Conservation (phyloP, 2,113 vertebrate species). For the Channa argus region DNA sequence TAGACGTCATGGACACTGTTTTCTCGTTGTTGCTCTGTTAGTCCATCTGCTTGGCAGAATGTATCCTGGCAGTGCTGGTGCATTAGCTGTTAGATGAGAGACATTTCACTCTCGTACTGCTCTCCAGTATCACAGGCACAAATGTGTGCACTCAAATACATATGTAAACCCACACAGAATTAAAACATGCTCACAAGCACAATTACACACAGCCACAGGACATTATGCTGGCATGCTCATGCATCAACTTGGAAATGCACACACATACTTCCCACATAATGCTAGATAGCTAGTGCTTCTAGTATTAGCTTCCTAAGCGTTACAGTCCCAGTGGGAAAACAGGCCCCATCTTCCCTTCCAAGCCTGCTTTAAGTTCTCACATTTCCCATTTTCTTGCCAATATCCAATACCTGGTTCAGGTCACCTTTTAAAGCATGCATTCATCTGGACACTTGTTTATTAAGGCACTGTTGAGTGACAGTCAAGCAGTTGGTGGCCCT, state of each 20-base stretch:
- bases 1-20: conserved; percentile 61
- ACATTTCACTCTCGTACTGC: conserved; percentile 53
- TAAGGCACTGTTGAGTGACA: conserved; percentile 27
- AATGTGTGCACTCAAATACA: conserved; percentile 46
- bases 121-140: conserved; percentile 67
- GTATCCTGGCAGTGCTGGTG: conserved; percentile 58
- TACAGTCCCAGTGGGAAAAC: conserved; percentile 48
- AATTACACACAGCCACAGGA: not conserved
- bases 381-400: conserved; percentile 53
- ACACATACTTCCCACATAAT: conserved; percentile 29
- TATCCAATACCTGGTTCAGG: conserved; percentile 38
- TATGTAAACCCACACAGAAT: conserved; percentile 30
- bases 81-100: conserved; percentile 68
- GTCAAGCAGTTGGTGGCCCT: not conserved
- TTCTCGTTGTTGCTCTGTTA: conserved; percentile 63
- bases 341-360: conserved; percentile 42
- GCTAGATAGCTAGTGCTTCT: conserved; percentile 23
- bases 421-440: conserved; percentile 56
- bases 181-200: conserved; percentile 33
- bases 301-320: conserved; percentile 38
- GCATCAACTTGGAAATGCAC: not conserved
- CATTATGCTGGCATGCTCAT: not conserved
- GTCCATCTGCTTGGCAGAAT: conserved; percentile 75
- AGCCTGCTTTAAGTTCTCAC: conserved; percentile 37
- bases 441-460: conserved; percentile 46